Conservation (phyloP, 2,888 invertebrate genomes). For the Cecidostiba fungosa region DNA sequence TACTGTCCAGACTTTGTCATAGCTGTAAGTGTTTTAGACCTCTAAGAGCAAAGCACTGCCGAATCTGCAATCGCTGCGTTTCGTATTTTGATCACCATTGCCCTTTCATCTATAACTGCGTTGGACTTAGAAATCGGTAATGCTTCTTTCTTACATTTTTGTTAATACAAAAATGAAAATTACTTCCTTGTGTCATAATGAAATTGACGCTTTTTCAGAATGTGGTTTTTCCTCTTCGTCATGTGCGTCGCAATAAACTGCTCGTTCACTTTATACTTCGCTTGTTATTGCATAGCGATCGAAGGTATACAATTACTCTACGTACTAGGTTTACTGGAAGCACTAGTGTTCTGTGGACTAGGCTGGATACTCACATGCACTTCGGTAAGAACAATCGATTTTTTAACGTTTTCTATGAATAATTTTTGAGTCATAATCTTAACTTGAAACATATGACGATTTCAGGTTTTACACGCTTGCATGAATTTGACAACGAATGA, state of each 20-base stretch:
- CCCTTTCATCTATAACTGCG: conserved; percentile 97
- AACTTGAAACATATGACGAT: conserved; percentile 63
- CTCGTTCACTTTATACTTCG: conserved; percentile 93
- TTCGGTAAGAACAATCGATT: conserved; percentile 84
- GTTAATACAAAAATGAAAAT: not conserved
- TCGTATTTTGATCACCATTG: conserved; percentile 97
- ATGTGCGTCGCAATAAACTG: conserved; percentile 94
- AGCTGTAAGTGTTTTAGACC: conserved; percentile 94
- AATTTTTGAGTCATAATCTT: not conserved
- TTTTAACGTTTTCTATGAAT: not conserved
- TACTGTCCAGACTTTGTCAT: conserved; percentile 92
- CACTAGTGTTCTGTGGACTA: conserved; percentile 91
- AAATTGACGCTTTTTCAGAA: conserved; percentile 81
- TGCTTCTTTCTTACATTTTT: not conserved
- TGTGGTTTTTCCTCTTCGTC: conserved; percentile 96
- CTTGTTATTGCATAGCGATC: conserved; percentile 91
- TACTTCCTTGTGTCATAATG: not conserved
- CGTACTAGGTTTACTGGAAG: conserved; percentile 90
- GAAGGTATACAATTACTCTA: conserved; percentile 93
- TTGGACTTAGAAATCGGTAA: conserved; percentile 91
- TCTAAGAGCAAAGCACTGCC: conserved; percentile 94
- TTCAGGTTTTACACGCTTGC: conserved; percentile 93
- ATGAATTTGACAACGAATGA: conserved; percentile 97
- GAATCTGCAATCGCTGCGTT: conserved; percentile 94
- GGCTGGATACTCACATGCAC: conserved; percentile 94